Base-by-base conservation (phyloP, 2,888 invertebrate genomes). In the Metallyticus violacea region DNA sequence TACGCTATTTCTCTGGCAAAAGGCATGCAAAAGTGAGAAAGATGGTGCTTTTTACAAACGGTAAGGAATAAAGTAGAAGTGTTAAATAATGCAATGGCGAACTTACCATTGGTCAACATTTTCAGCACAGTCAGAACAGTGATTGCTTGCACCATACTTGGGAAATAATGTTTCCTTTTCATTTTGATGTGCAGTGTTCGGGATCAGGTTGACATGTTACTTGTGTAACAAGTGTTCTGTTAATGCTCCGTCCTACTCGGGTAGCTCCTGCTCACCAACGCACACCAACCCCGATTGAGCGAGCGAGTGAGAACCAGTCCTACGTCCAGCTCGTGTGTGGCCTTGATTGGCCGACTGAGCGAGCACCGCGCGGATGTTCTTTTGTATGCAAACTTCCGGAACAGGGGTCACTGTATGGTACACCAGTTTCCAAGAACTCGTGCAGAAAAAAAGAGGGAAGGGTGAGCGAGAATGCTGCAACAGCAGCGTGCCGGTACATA, bases 81-180 rank as follows among this genome's bases (percentile, higher is more conserved):
- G 78, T n/a, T 78, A n/a, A 2, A 78, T 15, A 62, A 29, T 26
- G 7, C 22, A n/a, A 30, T 6, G 28, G 62, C 22, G 62, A 62
- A 90, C 93, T 92, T 93, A 97, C 96, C 96, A 92, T 96, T 96
- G 88, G 96, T 96, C 91, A 95, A 93, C 95, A 96, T 96, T 91
- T 96, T 96, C 91, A 97, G 93, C 93, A 96, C 96, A 90, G 96
- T 96, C 90, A 97, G 94, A 91, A 96, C 96, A 91, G 96, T 96
- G 91, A 97, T 96, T 93, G 96, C 96, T 94, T 96, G 96, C 94
- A 96, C 96, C 95, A 96, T 96, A 90, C 92, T 94, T 92, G 93
- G 93, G 89, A 93, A 91, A 91, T 92, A 92, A 90, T 92, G 92
- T 91, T 92, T 92, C 91, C 92, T 94, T 93, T 91, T 93, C 94